Conservation (phyloP, 2,113 vertebrate species). For the Paracanthobrama guichenoti region DNA sequence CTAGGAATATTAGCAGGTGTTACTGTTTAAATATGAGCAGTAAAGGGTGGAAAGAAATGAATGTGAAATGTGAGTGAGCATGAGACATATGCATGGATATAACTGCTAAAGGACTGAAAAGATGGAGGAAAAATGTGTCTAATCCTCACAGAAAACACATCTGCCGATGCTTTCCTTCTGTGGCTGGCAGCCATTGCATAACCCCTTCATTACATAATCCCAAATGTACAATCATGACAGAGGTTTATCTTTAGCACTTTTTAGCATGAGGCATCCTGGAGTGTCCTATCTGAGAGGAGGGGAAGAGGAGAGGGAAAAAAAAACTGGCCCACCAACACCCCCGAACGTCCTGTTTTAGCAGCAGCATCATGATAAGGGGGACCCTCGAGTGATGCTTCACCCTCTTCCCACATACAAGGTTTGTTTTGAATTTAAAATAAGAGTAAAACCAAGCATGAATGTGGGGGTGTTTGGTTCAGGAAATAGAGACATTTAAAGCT, state of each 20-base stretch:
- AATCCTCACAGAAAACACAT: slow-evolving; percentile 72
- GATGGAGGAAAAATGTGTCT: slow-evolving; percentile 64
- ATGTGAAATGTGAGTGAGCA: not conserved
- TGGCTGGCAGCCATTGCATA: slow-evolving; percentile 61
- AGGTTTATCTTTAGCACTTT: slow-evolving; percentile 55
- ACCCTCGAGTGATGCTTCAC: not conserved
- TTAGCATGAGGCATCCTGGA: slow-evolving; percentile 62
- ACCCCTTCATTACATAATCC: slow-evolving; percentile 74
- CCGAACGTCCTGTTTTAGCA: not conserved
- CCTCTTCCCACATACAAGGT: not conserved
- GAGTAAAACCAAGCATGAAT: slow-evolving; percentile 14
- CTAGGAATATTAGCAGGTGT: slow-evolving; percentile 5
- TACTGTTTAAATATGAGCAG: not conserved
- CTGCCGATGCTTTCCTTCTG: slow-evolving; percentile 45
- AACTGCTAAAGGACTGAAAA: slow-evolving; percentile 13
- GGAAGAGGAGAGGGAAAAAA: not conserved
- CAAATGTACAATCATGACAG: slow-evolving; percentile 71
- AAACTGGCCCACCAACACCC: not conserved
- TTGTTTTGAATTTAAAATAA: slow-evolving; percentile 40
- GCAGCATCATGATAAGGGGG: not conserved
- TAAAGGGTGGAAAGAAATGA: not conserved
- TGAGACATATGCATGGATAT: not conserved
- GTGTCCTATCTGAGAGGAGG: slow-evolving; percentile 37
- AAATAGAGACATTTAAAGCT: not conserved
- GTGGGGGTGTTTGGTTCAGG: not conserved